phyloP scores from a whole-genome alignment of 1,140 invertebrate species.

The Listronotus bonariensis region DNA sequence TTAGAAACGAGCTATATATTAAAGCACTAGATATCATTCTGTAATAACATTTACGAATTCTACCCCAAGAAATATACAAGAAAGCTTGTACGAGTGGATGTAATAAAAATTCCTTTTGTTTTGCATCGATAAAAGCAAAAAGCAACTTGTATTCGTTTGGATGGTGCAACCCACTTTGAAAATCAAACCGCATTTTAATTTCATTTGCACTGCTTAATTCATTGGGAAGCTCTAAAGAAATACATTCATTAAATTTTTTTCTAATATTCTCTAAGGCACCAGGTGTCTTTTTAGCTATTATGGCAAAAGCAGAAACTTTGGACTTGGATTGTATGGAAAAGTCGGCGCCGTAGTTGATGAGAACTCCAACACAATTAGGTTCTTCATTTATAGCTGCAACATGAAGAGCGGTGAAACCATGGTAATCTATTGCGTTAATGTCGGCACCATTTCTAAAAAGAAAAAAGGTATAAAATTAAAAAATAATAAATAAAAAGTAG shows the following conservation, averaged over 20 bases:
- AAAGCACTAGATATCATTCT: conserved; percentile 76
- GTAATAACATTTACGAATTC: conserved; percentile 83
- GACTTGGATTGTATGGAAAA: conserved; percentile 80
- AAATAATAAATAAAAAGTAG: too few relatives aligned
- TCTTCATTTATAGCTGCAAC: conserved; percentile 82
- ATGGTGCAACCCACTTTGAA: conserved; percentile 75
- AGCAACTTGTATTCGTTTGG: conserved; percentile 78
- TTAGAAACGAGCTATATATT: conserved; percentile 75
- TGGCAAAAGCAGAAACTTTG: conserved; percentile 77
- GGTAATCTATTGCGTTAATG: conserved; percentile 82
- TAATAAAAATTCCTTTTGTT: conserved; percentile 78
- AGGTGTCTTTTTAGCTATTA: conserved; percentile 80
- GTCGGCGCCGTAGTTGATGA: conserved; percentile 82
- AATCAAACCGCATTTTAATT: conserved; percentile 77
- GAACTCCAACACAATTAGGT: conserved; percentile 76
- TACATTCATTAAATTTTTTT: conserved; percentile 74
- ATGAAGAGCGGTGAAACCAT: conserved; percentile 87
- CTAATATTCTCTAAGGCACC: conserved; percentile 75
- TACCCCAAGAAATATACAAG: conserved; percentile 82
- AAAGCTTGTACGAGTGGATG: conserved; percentile 83
- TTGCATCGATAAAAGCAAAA: conserved; percentile 80
- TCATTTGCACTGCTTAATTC: conserved; percentile 68
- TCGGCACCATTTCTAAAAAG: conserved; percentile 66
- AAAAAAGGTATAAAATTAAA: too few relatives aligned
- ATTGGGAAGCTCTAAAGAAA: conserved; percentile 74